Percentiles rank a stretch among this genome's conserved stretches.
phyloP scores from a whole-genome alignment of 2,888 invertebrate species.

The Aphodius sticticus region DNA sequence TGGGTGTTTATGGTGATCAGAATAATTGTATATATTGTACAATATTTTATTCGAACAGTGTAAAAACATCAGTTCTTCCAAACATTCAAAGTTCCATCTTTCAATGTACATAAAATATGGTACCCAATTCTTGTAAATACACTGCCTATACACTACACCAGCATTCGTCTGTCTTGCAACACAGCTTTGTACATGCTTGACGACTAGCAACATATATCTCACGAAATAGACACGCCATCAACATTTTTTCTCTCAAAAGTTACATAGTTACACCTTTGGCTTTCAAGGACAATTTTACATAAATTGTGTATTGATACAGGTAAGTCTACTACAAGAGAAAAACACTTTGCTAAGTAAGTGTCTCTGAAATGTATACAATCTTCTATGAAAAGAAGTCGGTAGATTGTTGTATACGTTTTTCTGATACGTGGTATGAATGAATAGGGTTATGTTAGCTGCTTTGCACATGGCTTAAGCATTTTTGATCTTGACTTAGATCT shows the following conservation, averaged over 20 bases:
- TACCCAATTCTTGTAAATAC: background rate
- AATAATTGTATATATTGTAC: no score
- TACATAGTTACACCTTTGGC: background rate
- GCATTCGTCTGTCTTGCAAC: background rate
- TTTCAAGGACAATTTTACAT: background rate
- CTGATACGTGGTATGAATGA: background rate
- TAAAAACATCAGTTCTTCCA: no score
- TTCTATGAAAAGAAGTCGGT: background rate
- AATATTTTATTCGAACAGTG: no score
- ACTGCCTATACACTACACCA: background rate
- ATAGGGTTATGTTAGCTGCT: background rate
- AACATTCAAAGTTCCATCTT: no score
- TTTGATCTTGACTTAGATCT: background rate
- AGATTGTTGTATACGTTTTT: background rate
- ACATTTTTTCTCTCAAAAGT: background rate
- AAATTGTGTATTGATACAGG: background rate
- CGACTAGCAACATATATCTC: background rate
- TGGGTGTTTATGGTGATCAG: no score
- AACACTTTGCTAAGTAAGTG: background rate
- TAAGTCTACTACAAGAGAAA: background rate
- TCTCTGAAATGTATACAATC: background rate
- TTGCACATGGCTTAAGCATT: background rate
- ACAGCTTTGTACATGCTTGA: background rate
- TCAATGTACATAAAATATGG: no score
- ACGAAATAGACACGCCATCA: background rate